These are phyloP conservation scores for Mastomys natalensis DNA, from an alignment of 2,113 vertebrate genomes.

Conservation along the genomic window DNA sequence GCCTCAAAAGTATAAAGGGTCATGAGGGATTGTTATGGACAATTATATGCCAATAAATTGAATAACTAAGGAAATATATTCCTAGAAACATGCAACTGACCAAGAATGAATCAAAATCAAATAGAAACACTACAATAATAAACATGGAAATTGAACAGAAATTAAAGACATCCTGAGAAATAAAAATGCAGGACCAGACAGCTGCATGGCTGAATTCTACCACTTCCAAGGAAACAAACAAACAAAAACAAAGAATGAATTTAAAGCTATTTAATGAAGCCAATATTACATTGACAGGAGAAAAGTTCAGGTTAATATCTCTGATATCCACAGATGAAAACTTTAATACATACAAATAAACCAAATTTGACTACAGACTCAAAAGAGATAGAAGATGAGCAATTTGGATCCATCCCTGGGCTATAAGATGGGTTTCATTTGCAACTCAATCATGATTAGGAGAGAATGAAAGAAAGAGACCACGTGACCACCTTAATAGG, in stretches of 20 bases:
- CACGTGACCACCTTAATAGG: neutral
- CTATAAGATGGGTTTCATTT: neutral
- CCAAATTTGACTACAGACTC: neutral
- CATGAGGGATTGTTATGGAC: neutral
- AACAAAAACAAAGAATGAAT: neutral
- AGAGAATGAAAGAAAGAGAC: neutral
- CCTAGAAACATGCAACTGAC: neutral
- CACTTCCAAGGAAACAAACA: neutral
- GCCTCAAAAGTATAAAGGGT: neutral
- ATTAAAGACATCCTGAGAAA: neutral
- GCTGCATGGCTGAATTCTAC: neutral
- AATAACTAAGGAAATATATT: conserved; percentile 42
- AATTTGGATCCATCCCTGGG: neutral
- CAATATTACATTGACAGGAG: neutral
- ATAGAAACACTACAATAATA: neutral
- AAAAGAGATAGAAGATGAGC: neutral
- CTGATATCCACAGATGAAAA: neutral
- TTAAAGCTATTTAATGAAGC: neutral
- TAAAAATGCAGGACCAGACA: neutral
- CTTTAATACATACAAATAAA: neutral
- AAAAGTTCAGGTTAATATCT: neutral
- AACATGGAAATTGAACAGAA: neutral
- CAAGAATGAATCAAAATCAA: neutral
- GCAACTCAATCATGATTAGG: neutral
- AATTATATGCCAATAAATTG: neutral